Conservation (phyloP, 2,797 vertebrate species). For the Numenius phaeopus region DNA sequence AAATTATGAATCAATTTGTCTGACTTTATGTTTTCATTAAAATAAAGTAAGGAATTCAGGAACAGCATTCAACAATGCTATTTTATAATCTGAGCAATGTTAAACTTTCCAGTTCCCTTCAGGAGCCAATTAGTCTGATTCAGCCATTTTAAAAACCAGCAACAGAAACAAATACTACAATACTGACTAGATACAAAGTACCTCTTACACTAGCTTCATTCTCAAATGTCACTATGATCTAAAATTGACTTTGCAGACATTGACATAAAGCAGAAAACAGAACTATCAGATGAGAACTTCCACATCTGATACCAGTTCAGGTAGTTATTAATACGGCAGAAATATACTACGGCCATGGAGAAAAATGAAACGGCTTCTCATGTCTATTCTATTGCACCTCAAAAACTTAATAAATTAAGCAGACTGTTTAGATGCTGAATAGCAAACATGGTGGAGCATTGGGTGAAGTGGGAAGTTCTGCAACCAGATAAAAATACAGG, state of each 20-base stretch:
- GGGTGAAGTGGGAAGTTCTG: neutral
- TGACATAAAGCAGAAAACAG: neutral
- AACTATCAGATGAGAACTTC: neutral
- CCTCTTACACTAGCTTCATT: neutral
- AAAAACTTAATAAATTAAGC: neutral
- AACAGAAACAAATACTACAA: neutral
- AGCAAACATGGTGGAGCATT: neutral
- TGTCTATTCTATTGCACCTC: neutral
- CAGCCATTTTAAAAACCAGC: neutral
- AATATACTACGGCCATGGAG: neutral
- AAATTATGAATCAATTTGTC: neutral
- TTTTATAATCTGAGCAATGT: neutral
- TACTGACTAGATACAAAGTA: neutral
- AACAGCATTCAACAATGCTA: neutral
- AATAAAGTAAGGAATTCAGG: neutral
- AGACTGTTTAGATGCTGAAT: neutral
- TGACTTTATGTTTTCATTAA: neutral
- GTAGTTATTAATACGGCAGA: neutral
- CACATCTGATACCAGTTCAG: neutral
- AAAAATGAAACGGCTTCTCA: neutral
- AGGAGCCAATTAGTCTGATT: neutral
- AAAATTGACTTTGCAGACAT: neutral
- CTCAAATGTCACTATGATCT: neutral
- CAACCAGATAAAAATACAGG: neutral
- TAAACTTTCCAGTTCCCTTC: neutral